These are phyloP conservation scores for Megalops cyprinoides DNA, from an alignment of 2,797 vertebrate genomes.

Conservation along the genomic window DNA sequence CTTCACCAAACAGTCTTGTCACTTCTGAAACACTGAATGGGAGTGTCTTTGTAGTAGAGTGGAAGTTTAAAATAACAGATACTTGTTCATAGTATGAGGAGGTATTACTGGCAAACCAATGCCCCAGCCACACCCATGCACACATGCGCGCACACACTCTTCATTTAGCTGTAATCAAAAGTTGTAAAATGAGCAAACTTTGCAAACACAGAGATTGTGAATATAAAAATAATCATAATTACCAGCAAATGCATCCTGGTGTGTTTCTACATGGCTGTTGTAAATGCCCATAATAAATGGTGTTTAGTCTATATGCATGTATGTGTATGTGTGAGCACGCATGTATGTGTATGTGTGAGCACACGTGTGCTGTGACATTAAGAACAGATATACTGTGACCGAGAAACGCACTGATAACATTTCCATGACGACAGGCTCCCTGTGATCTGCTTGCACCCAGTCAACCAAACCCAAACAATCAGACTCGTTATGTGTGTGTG, in stretches of 20 bases:
- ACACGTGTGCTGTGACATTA: constrained; percentile 38
- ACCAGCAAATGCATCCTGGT: constrained; percentile 1
- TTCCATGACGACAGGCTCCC: constrained; percentile 64
- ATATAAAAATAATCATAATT: constrained; percentile 4
- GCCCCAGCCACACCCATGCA: constrained; percentile 23
- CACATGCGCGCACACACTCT: constrained; percentile 19
- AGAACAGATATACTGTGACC: constrained; percentile 58
- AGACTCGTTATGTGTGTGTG: not conserved
- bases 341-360: not conserved
- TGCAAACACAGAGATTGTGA: constrained; percentile 7
- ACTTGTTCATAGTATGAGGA: no score
- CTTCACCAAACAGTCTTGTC: not conserved
- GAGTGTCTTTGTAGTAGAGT: not conserved
- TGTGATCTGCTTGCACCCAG: constrained; percentile 47
- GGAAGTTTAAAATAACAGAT: not conserved
- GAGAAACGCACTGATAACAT: constrained; percentile 50
- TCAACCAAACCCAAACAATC: constrained; percentile 45
- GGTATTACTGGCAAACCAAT: no score
- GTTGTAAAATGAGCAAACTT: not conserved
- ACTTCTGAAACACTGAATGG: not conserved
- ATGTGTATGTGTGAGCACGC: not conserved
- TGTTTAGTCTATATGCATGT: not conserved
- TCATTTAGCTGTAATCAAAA: no score
- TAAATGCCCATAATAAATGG: not conserved
- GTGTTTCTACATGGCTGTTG: not conserved